Conservation (phyloP, 2,113 vertebrate species). For the Aphelocoma coerulescens region DNA sequence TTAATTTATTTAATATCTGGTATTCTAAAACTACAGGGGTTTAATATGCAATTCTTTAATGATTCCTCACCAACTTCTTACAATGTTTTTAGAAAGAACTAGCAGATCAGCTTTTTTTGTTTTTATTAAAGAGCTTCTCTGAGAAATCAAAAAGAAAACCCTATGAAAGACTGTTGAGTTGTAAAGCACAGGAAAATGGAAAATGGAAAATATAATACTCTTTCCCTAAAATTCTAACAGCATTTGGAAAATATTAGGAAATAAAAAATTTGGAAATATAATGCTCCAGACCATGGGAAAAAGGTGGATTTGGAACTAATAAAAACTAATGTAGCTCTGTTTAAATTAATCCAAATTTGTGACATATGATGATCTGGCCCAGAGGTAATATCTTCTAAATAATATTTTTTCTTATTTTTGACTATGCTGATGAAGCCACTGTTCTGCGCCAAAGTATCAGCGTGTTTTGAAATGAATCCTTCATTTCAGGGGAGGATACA, state of each 20-base stretch:
- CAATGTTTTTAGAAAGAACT: neutral
- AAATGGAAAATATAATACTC: neutral
- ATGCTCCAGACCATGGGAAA: neutral
- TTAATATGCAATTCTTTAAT: neutral
- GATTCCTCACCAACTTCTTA: neutral
- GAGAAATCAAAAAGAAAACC: neutral
- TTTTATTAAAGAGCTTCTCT: neutral
- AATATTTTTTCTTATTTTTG: neutral
- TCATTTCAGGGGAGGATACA: neutral
- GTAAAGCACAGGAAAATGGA: neutral
- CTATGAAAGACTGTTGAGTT: neutral
- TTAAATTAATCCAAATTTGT: constrained; percentile 17
- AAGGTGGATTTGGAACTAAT: neutral
- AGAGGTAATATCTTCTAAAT: neutral
- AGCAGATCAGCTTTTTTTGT: neutral
- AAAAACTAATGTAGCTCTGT: neutral
- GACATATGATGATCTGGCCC: neutral
- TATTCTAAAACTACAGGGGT: neutral
- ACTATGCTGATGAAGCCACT: neutral
- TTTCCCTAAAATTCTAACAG: neutral
- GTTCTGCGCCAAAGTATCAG: neutral
- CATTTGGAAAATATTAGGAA: constrained; percentile 49
- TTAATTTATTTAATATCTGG: neutral
- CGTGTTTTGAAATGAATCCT: neutral
- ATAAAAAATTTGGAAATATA: constrained; percentile 12